These are phyloP conservation scores for Acronicta leporina DNA, from an alignment of 2,888 invertebrate genomes.

Conservation along the genomic window DNA sequence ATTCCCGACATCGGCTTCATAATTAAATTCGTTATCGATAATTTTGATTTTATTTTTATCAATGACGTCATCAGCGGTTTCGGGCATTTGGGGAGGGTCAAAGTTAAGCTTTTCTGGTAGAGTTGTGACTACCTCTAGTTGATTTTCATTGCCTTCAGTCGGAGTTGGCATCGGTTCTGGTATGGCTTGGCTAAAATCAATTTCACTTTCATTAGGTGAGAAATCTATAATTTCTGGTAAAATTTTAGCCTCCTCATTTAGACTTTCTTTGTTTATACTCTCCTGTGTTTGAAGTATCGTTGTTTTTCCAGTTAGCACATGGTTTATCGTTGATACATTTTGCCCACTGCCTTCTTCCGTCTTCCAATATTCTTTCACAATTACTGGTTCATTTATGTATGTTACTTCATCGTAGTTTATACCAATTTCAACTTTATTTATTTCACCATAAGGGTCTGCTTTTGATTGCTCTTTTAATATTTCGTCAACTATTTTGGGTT, in stretches of 20 bases:
- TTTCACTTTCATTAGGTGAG: background rate
- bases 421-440: conserved; percentile 32
- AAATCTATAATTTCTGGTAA: conserved; percentile 2
- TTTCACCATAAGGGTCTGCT: conserved; percentile 14
- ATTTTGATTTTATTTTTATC: conserved; percentile 10
- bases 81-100: background rate
- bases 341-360: conserved; percentile 1
- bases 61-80: background rate
- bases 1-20: conserved; percentile 42
- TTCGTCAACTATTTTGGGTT: conserved; percentile 71
- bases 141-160: background rate
- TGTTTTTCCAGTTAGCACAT: conserved; percentile 1
- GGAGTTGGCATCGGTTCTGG: background rate
- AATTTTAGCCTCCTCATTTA: conserved; percentile 1
- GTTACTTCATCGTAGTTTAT: conserved; percentile 21
- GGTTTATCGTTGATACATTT: conserved; percentile 3
- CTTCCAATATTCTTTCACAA: conserved; percentile 32
- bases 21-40: conserved; percentile 12
- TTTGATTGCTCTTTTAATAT: conserved; percentile 59
- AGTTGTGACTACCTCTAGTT: background rate
- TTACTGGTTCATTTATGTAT: conserved; percentile 24
- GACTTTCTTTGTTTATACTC: background rate
- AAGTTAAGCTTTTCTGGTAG: conserved; percentile 12
- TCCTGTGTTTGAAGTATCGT: conserved; percentile 2
- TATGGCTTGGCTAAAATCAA: background rate